Conservation (phyloP, 2,888 invertebrate species). For the Meganola albula region DNA sequence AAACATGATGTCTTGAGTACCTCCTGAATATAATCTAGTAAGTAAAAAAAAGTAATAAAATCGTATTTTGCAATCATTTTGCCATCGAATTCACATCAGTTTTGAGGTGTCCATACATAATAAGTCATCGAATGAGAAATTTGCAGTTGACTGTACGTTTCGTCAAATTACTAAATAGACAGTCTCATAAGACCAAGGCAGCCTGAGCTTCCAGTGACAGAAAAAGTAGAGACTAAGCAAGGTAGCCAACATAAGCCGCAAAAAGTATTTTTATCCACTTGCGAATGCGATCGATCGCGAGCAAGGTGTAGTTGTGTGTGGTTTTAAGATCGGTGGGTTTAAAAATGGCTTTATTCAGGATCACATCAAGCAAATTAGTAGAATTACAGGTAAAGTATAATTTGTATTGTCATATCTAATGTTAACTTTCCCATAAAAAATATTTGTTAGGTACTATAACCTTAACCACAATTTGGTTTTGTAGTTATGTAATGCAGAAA, state of each 20-base stretch:
- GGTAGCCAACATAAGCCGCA: slow-evolving; percentile 15
- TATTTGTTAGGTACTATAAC: slow-evolving; percentile 41
- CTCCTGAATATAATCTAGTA: too few species aligned
- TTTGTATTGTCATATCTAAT: neutral
- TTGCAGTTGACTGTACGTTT: too few species aligned
- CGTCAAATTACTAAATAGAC: too few species aligned
- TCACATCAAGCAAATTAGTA: slow-evolving; percentile 78
- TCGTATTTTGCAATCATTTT: too few species aligned
- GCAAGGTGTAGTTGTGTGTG: slow-evolving; percentile 43
- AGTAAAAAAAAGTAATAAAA: too few species aligned
- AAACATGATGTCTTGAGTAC: too few species aligned
- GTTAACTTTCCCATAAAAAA: neutral
- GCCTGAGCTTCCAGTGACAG: too few species aligned
- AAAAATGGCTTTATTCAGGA: slow-evolving; percentile 82
- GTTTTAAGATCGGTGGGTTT: slow-evolving; percentile 56
- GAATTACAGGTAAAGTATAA: slow-evolving; percentile 79
- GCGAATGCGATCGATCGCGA: slow-evolving; percentile 59
- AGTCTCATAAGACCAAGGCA: too few species aligned
- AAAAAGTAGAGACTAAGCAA: too few species aligned
- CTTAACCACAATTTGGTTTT: slow-evolving; percentile 42
- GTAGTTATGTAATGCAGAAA: slow-evolving; percentile 55
- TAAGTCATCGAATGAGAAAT: too few species aligned
- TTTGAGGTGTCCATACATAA: too few species aligned
- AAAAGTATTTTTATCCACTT: slow-evolving; percentile 28
- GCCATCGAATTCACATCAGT: too few species aligned